Conservation (phyloP, 2,113 vertebrate species). For the Xenopus borealis region DNA sequence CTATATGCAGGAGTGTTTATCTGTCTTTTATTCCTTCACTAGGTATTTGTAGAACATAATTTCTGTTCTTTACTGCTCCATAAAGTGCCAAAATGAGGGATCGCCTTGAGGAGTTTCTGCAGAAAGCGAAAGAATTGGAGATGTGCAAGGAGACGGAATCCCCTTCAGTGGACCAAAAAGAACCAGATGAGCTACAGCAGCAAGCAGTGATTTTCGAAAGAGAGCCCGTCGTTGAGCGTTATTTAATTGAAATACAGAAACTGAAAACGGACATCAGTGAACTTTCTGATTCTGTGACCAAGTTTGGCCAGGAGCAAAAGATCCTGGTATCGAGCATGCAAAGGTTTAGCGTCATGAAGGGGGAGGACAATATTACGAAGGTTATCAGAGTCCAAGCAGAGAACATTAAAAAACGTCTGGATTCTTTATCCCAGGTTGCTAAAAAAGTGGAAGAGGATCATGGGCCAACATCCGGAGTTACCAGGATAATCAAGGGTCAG, state of each 20-base stretch:
- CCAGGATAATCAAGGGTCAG: slow-evolving; percentile 79
- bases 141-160: slow-evolving; percentile 49
- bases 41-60: not conserved
- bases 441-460: slow-evolving; percentile 72
- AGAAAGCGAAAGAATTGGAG: slow-evolving; percentile 70
- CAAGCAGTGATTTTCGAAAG: slow-evolving; percentile 86
- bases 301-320: slow-evolving; percentile 84
- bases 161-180: slow-evolving; percentile 51
- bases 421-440: slow-evolving; percentile 69
- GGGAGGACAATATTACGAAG: slow-evolving; percentile 77
- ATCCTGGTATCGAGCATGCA: slow-evolving; percentile 83
- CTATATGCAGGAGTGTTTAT: no score
- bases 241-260: slow-evolving; percentile 77
- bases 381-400: slow-evolving; percentile 86
- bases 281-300: slow-evolving; percentile 75
- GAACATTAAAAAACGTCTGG: slow-evolving; percentile 70
- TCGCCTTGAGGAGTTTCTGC: slow-evolving; percentile 81
- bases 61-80: slow-evolving; percentile 9
- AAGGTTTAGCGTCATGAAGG: slow-evolving; percentile 90
- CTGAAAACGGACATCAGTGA: slow-evolving; percentile 77
- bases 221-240: slow-evolving; percentile 80
- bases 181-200: slow-evolving; percentile 61
- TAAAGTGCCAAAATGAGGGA: slow-evolving; percentile 74
- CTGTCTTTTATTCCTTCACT: not conserved
- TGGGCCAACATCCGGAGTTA: slow-evolving; percentile 63